Evolutionary conservation across 1,140 invertebrate species (phyloP).

Genomic region (Periplaneta americana): DNA sequence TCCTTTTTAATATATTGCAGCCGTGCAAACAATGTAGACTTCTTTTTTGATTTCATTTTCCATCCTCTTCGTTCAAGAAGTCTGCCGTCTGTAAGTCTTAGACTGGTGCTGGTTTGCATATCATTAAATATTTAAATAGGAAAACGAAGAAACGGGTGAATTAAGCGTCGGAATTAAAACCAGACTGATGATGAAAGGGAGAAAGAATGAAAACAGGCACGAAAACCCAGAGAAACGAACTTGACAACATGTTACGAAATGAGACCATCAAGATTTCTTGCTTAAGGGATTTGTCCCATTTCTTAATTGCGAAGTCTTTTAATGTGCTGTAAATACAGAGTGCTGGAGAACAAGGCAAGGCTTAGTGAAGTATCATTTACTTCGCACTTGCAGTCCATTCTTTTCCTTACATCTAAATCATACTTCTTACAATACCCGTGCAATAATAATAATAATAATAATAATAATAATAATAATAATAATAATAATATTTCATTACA

Average conservation of each 20-base stretch:
- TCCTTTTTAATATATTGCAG: background rate
- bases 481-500: no score
- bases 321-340: no score
- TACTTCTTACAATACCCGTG: no score
- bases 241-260: background rate
- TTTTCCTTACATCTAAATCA: no score
- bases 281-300: background rate
- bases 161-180: background rate
- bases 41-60: background rate
- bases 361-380: no score
- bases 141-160: no score
- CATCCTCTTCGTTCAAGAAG: background rate
- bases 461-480: no score
- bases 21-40: background rate
- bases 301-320: no score
- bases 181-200: background rate
- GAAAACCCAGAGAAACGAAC: background rate
- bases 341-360: no score
- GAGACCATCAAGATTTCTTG: background rate
- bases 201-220: background rate
- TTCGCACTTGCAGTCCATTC: no score
- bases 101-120: background rate
- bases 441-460: no score
- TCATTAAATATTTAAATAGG: background rate
- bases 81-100: background rate